Evolutionary conservation across 2,797 vertebrate genomes (phyloP).

Genomic region (Melanotaenia maccullochi): DNA sequence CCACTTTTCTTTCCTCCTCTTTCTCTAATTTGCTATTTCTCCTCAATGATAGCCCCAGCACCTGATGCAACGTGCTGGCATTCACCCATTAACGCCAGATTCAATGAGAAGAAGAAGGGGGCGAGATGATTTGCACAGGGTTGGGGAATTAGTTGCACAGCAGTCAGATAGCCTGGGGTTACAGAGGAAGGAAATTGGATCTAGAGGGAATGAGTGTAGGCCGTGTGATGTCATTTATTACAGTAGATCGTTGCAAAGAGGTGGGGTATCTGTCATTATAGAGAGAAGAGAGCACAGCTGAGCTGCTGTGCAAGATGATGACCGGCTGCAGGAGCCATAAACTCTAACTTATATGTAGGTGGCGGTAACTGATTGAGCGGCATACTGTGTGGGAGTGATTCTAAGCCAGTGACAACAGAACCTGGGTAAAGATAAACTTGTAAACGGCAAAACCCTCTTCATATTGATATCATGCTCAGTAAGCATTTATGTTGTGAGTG

Average conservation of each 20-base stretch:
- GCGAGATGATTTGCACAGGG: slow-evolving; percentile 62
- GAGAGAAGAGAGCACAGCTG: slow-evolving; percentile 45
- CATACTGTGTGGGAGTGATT: slow-evolving; percentile 51
- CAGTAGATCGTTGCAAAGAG: slow-evolving; percentile 41
- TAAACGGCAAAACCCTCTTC: slow-evolving; percentile 23
- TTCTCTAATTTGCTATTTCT: slow-evolving; percentile 38
- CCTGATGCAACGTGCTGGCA: slow-evolving; percentile 45
- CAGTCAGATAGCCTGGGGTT: slow-evolving; percentile 58
- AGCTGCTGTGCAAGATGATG: slow-evolving; percentile 56
- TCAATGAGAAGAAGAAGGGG: slow-evolving; percentile 53
- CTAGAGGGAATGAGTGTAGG: slow-evolving; percentile 51
- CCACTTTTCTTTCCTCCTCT: slow-evolving; percentile 27
- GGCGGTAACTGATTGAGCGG: slow-evolving; percentile 55
- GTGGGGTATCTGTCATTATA: slow-evolving; percentile 58
- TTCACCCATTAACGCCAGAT: slow-evolving; percentile 55
- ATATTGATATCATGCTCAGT: slow-evolving; percentile 25
- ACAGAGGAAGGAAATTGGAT: slow-evolving; percentile 67
- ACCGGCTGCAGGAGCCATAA: slow-evolving; percentile 58
- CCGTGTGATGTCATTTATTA: slow-evolving; percentile 69
- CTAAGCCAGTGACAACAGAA: slow-evolving; percentile 33
- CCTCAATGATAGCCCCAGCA: slow-evolving; percentile 31
- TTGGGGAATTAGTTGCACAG: slow-evolving; percentile 48
- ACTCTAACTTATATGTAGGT: slow-evolving; percentile 43
- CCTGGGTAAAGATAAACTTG: slow-evolving; percentile 23
- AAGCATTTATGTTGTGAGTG: slow-evolving; percentile 7